Conservation (phyloP, 2,113 vertebrate species). For the Onychorhynchus coronatus region DNA sequence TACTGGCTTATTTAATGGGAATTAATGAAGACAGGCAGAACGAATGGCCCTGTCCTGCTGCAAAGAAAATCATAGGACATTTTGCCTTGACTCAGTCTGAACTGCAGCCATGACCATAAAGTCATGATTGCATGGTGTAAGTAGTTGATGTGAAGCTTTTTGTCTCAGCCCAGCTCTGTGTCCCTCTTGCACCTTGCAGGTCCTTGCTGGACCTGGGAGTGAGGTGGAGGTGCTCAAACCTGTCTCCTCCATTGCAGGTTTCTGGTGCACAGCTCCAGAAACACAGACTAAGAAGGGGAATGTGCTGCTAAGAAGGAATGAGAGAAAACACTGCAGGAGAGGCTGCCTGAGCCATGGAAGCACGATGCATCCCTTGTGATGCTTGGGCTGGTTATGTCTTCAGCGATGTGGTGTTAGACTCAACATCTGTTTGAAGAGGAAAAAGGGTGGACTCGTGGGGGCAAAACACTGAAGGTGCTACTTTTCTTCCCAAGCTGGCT, state of each 20-base stretch:
- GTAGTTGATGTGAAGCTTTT: neutral
- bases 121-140: accelerated
- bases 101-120: neutral
- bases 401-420: neutral
- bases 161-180: neutral
- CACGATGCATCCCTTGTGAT: no score
- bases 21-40: neutral
- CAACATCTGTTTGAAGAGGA: neutral
- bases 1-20: neutral
- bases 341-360: neutral
- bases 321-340: neutral
- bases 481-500: neutral
- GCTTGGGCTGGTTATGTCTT: neutral
- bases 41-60: neutral
- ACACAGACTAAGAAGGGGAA: accelerated
- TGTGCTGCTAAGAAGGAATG: neutral
- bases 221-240: neutral
- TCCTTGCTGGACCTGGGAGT: neutral
- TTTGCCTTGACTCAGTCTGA: neutral
- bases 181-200: accelerated
- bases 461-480: neutral
- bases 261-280: neutral
- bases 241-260: accelerated
- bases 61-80: neutral
- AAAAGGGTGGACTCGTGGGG: neutral